phyloP scores from a whole-genome alignment of 1,140 invertebrate species.

The Pomacea maculata region DNA sequence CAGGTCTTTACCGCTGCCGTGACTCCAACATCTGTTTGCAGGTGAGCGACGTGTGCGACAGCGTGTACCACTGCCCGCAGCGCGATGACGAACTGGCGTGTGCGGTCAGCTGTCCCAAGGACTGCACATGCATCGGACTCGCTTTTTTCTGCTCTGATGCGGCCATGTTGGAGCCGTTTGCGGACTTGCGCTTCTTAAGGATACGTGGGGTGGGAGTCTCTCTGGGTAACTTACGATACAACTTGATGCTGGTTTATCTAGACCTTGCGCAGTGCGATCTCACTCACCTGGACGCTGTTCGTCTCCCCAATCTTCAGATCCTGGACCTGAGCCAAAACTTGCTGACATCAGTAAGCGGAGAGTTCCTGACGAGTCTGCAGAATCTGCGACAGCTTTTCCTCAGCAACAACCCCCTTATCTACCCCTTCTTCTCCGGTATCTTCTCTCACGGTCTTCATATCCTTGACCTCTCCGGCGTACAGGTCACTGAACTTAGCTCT shows the following conservation, averaged over 20 bases:
- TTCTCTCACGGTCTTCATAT: not conserved
- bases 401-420: constrained; percentile 21
- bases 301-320: constrained; percentile 8
- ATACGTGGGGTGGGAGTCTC: not conserved
- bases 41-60: constrained; percentile 14
- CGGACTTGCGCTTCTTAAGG: constrained; percentile 10
- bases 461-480: not conserved
- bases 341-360: constrained; percentile 2
- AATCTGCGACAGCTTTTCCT: constrained; percentile 18
- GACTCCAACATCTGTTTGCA: no score
- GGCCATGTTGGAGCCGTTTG: not conserved
- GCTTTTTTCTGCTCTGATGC: constrained; percentile 10
- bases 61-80: constrained; percentile 22
- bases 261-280: constrained; percentile 4
- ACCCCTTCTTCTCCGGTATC: constrained; percentile 16
- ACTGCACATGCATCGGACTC: constrained; percentile 20
- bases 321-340: constrained; percentile 18
- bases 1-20: no score
- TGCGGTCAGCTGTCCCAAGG: constrained; percentile 16
- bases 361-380: constrained; percentile 1
- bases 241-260: constrained; percentile 15
- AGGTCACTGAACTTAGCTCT: constrained; percentile 20
- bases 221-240: not conserved
- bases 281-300: not conserved
- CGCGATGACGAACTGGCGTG: constrained; percentile 27